Conservation (phyloP, 23 tunicate species). For the Oikopleura dioica region DNA sequence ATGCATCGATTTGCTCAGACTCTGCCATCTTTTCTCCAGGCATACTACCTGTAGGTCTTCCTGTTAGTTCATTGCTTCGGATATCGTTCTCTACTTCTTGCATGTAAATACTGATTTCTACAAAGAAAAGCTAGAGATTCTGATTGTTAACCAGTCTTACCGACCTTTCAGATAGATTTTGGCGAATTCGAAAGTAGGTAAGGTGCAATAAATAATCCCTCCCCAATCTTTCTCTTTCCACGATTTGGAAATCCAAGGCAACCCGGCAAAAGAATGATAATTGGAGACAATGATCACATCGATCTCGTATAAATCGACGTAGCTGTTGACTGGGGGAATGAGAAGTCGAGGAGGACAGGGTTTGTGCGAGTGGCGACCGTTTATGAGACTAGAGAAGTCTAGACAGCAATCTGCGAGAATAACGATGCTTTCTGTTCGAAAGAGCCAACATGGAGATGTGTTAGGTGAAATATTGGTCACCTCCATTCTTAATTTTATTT, state of each 20-base stretch:
- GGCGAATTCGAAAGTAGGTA: slow-evolving; percentile 5
- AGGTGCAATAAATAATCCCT: not conserved
- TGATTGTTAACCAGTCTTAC: too few species aligned
- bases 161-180: not conserved
- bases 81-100: too few species aligned
- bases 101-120: too few species aligned
- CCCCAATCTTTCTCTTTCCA: not conserved
- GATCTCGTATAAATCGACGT: not conserved
- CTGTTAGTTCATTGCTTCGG: too few species aligned
- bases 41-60: too few species aligned
- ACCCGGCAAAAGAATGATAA: slow-evolving; percentile 3
- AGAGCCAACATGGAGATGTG: not conserved
- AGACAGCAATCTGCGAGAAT: not conserved
- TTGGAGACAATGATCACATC: not conserved
- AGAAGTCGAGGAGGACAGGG: not conserved
- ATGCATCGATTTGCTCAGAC: not conserved
- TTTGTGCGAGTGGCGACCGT: not conserved
- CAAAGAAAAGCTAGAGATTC: too few species aligned
- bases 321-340: not conserved
- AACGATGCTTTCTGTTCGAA: not conserved
- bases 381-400: not conserved
- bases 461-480: not conserved
- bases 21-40: too few species aligned
- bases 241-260: not conserved
- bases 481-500: too few species aligned